Conservation (phyloP, 1,140 invertebrate genomes). For the Drosophila malerkotliana region DNA sequence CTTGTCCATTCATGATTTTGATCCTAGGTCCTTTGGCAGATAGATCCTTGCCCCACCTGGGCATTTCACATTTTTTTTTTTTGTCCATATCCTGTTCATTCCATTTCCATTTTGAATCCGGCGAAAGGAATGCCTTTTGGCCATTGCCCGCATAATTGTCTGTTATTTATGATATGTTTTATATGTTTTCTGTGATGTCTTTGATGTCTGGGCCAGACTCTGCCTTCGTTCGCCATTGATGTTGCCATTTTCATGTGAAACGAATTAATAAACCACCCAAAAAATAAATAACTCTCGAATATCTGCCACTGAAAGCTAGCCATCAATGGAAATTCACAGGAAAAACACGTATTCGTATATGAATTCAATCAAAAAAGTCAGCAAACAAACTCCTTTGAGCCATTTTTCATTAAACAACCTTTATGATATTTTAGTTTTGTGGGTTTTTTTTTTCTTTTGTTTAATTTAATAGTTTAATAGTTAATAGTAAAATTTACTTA, state of each 20-base stretch:
- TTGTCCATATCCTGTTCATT: neutral
- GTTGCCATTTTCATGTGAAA: neutral
- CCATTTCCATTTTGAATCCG: neutral
- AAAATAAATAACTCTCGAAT: neutral
- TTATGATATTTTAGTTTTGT: too few relatives aligned
- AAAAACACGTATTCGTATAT: too few relatives aligned
- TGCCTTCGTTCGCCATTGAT: neutral
- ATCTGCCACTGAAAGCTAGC: neutral
- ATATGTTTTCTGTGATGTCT: conserved; percentile 30
- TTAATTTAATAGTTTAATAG: too few relatives aligned
- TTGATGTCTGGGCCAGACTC: conserved; percentile 37
- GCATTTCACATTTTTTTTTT: neutral
- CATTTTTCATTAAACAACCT: too few relatives aligned
- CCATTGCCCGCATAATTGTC: conserved; percentile 70
- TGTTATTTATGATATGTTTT: conserved; percentile 72
- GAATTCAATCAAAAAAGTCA: neutral
- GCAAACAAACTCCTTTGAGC: too few relatives aligned
- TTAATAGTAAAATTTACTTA: too few relatives aligned
- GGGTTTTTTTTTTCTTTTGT: too few relatives aligned
- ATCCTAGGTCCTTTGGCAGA: conserved; percentile 6
- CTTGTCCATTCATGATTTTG: conserved; percentile 42
- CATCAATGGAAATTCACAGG: neutral
- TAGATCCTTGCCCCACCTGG: conserved; percentile 19
- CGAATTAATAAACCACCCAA: neutral
- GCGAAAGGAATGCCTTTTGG: conserved; percentile 1